Base-by-base conservation (phyloP, 2,113 vertebrate species). In the Elephas maximus region DNA sequence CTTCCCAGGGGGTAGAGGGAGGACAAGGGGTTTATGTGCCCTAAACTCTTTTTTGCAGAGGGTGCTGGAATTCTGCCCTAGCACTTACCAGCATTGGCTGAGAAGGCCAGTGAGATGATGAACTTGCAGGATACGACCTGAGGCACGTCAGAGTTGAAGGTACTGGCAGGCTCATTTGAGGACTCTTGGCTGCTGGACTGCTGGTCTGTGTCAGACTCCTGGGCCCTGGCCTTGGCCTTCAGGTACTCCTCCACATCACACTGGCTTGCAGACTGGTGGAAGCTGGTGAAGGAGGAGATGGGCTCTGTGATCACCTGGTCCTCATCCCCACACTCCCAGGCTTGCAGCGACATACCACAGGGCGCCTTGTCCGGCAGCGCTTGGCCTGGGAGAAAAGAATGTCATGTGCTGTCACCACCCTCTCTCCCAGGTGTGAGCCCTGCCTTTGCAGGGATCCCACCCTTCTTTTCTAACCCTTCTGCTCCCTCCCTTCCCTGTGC, bases 101-200 rank as follows among this genome's bases (percentile, higher is more conserved):
- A 99, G 53, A 99, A 51, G 83, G 99, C 99, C 51, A 99, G 63
- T 0, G 98, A 98, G 41, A 99, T 97, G 33, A 96, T 95, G 37
- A 99, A 93, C 0, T 95, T 98, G 96, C 98, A 99, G 53, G 98
- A 98, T n/a, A 99, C 98, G 0, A 78, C 18, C 8, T 97, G 97
- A 71, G 95, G 82, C 21, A 14, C 24, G 2, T 93, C 96, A 0
- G 97, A 0, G 30, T 24, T n/a, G 26, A n/a, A 45, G 78, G n/a
- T 1, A 26, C 71, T 30, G 11, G 30, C 0, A 0, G 5, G 8
- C 5, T 37, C 26, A 0, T 12, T n/a, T 5, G 74, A 87, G 57
- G 91, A 85, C 8, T 2, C 6, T 0, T 28, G 5, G 45, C 89
- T 95, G 78, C 76, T 44, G 69, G 14, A 4, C 1, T 10, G 30